Conservation (phyloP, 2,113 vertebrate genomes). For the Thalassoma bifasciatum region DNA sequence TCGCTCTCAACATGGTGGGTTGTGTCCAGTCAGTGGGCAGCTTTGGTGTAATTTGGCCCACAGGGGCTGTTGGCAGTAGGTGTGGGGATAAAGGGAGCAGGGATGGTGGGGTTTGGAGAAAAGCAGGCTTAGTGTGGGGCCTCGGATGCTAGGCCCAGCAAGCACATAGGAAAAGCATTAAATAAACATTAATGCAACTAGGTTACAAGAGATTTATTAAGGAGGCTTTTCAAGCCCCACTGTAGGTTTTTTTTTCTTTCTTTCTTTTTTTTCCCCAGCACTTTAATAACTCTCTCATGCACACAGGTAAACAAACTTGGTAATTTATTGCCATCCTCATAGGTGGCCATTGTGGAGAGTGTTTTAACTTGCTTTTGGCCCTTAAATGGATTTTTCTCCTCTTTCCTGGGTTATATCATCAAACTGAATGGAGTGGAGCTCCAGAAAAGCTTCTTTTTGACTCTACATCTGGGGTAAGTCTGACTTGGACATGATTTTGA, state of each 20-base stretch:
- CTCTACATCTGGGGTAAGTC: slow-evolving; percentile 59
- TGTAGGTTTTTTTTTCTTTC: slow-evolving; percentile 72
- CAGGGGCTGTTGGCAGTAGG: slow-evolving; percentile 70
- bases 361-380: slow-evolving; percentile 53
- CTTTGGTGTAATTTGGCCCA: slow-evolving; percentile 75
- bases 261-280: no score
- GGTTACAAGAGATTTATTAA: slow-evolving; percentile 86
- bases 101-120: slow-evolving; percentile 67
- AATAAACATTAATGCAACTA: slow-evolving; percentile 87
- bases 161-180: slow-evolving; percentile 82
- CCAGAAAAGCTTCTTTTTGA: slow-evolving; percentile 11
- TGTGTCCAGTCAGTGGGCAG: slow-evolving; percentile 74
- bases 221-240: slow-evolving; percentile 77
- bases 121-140: slow-evolving; percentile 78
- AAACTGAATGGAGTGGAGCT: slow-evolving; percentile 22
- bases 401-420: slow-evolving; percentile 23
- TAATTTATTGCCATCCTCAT: slow-evolving; percentile 76
- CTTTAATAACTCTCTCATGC: slow-evolving; percentile 84
- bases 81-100: slow-evolving; percentile 73
- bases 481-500: slow-evolving; percentile 69
- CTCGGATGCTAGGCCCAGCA: slow-evolving; percentile 69
- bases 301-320: slow-evolving; percentile 82
- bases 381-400: slow-evolving; percentile 30
- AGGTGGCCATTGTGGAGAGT: slow-evolving; percentile 67
- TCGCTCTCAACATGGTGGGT: slow-evolving; percentile 60